These are phyloP conservation scores for Proctacanthus coquilletti DNA, from an alignment of 1,140 invertebrate species.

Conservation along the genomic window DNA sequence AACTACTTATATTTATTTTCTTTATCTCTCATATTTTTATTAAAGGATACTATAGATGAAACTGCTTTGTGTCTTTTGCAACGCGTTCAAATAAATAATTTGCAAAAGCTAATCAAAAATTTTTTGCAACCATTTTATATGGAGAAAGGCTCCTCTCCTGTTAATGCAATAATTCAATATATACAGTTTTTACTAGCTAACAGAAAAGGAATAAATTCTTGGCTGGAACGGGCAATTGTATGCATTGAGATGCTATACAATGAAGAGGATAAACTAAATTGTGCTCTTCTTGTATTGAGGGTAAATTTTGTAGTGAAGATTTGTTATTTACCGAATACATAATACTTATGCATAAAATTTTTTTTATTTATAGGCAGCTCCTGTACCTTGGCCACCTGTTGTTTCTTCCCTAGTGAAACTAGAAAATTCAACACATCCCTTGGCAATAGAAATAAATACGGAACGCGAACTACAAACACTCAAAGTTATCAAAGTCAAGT, in stretches of 20 bases:
- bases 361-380: constrained; percentile 7
- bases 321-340: constrained; percentile 1
- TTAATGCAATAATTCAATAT: constrained; percentile 20
- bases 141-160: constrained; percentile 19
- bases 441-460: constrained; percentile 20
- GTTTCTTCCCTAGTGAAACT: constrained; percentile 17
- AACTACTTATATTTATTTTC: not conserved
- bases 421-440: constrained; percentile 21
- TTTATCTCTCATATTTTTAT: not conserved
- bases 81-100: constrained; percentile 21
- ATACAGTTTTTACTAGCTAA: constrained; percentile 19
- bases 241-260: constrained; percentile 24
- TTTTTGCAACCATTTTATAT: constrained; percentile 26
- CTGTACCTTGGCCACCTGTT: constrained; percentile 22
- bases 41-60: constrained; percentile 20
- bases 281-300: constrained; percentile 19
- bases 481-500: constrained; percentile 28
- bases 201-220: constrained; percentile 16
- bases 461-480: constrained; percentile 26
- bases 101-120: constrained; percentile 18
- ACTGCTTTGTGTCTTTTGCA: constrained; percentile 22
- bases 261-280: constrained; percentile 22
- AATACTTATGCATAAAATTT: constrained; percentile 5
- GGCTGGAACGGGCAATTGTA: constrained; percentile 21
- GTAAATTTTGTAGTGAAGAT: too few species aligned